Conservation (phyloP, 2,113 vertebrate species). For the Cromileptes altivelis region DNA sequence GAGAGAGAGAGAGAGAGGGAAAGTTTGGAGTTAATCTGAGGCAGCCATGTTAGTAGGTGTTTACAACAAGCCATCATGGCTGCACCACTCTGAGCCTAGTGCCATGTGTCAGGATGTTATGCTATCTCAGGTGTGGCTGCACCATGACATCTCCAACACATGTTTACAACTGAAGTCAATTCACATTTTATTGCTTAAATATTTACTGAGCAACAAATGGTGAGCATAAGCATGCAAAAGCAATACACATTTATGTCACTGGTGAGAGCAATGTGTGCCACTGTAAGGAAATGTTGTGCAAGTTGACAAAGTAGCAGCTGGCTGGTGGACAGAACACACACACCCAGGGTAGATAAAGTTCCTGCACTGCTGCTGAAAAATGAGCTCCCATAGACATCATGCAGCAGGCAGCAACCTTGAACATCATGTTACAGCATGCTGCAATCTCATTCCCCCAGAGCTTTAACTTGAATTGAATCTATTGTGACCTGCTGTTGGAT, state of each 20-base stretch:
- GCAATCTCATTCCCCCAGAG: background rate
- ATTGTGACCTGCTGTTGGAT: background rate
- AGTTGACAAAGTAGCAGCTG: background rate
- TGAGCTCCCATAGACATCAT: background rate
- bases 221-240: background rate
- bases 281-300: background rate
- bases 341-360: background rate
- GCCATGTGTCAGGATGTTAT: background rate
- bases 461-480: background rate
- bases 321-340: background rate
- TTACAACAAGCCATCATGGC: constrained; percentile 28
- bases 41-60: constrained; percentile 20
- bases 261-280: background rate
- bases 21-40: background rate
- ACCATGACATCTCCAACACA: background rate
- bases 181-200: too few relatives aligned
- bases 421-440: background rate
- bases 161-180: background rate
- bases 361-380: background rate
- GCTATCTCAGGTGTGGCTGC: background rate
- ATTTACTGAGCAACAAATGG: too few relatives aligned
- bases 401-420: background rate
- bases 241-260: background rate
- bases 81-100: background rate
- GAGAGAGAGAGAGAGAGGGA: background rate